phyloP scores from a whole-genome alignment of 1,140 invertebrate species.

The Camponotus floridanus region DNA sequence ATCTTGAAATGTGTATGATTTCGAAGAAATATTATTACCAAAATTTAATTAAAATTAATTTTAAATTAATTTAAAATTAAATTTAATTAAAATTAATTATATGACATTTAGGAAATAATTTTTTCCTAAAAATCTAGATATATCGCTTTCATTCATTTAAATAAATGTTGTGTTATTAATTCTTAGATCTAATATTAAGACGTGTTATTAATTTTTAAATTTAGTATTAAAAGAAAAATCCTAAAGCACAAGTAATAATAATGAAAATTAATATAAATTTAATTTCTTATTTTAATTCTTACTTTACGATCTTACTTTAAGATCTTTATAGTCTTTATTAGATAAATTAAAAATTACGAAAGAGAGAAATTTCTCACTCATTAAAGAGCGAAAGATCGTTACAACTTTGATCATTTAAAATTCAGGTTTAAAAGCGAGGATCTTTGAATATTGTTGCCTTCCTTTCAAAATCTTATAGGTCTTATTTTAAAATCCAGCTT shows the following conservation, averaged over 20 bases:
- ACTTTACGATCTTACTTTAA: too few relatives aligned
- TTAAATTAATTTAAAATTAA: too few relatives aligned
- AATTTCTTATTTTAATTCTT: neutral
- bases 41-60: neutral
- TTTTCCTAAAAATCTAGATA: neutral
- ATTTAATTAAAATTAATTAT: neutral
- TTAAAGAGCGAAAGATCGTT: too few relatives aligned
- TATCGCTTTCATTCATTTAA: neutral
- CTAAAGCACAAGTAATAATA: too few relatives aligned
- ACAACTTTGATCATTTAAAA: neutral
- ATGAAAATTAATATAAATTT: too few relatives aligned
- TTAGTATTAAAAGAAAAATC: neutral
- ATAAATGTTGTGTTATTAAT: neutral
- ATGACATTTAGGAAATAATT: neutral
- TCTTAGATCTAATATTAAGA: neutral
- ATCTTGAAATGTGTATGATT: neutral
- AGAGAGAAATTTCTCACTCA: neutral
- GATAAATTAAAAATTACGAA: neutral
- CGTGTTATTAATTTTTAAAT: neutral
- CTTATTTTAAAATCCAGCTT: neutral
- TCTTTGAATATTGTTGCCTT: neutral
- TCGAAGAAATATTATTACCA: neutral
- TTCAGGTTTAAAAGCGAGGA: neutral
- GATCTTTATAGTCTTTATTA: neutral
- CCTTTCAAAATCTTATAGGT: neutral